Conservation (phyloP, 2,888 invertebrate species). For the Drosophila bunnanda region DNA sequence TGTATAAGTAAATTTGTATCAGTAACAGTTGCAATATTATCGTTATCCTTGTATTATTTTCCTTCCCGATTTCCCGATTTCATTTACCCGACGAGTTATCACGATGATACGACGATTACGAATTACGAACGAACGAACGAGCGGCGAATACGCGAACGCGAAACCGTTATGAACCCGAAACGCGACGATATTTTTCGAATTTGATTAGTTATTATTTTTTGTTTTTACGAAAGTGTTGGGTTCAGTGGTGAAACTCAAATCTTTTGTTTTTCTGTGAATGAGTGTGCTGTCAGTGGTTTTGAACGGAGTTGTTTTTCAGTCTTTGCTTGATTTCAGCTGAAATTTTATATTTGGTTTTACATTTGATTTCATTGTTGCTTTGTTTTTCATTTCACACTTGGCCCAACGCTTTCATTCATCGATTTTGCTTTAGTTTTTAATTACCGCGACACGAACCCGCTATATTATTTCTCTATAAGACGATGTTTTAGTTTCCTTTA, state of each 20-base stretch:
- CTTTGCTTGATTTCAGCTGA: slow-evolving; percentile 54
- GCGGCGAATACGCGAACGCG: slow-evolving; percentile 83
- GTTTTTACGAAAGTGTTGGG: slow-evolving; percentile 52
- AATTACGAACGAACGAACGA: slow-evolving; percentile 77
- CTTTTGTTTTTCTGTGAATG: slow-evolving; percentile 20
- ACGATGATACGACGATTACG: slow-evolving; percentile 60
- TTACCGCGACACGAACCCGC: slow-evolving; percentile 71
- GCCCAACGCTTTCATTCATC: slow-evolving; percentile 57
- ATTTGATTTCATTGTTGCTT: slow-evolving; percentile 11
- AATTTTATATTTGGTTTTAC: slow-evolving; percentile 19
- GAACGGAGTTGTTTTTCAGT: slow-evolving; percentile 70
- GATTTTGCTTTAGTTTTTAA: slow-evolving; percentile 49
- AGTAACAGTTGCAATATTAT: slow-evolving; percentile 76
- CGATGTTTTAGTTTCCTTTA: slow-evolving; percentile 24
- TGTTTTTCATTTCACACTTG: slow-evolving; percentile 50
- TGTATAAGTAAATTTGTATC: slow-evolving; percentile 73
- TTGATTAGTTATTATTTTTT: slow-evolving; percentile 29
- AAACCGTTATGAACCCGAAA: slow-evolving; percentile 82
- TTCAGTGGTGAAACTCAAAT: slow-evolving; percentile 46
- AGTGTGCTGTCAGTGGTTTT: slow-evolving; percentile 49
- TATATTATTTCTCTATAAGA: slow-evolving; percentile 54
- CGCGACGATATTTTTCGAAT: slow-evolving; percentile 69
- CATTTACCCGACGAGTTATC: slow-evolving; percentile 67
- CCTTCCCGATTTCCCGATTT: slow-evolving; percentile 33
- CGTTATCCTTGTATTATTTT: slow-evolving; percentile 57